Base-by-base conservation (phyloP, 2,797 vertebrate genomes). In the Sus cebifrons region DNA sequence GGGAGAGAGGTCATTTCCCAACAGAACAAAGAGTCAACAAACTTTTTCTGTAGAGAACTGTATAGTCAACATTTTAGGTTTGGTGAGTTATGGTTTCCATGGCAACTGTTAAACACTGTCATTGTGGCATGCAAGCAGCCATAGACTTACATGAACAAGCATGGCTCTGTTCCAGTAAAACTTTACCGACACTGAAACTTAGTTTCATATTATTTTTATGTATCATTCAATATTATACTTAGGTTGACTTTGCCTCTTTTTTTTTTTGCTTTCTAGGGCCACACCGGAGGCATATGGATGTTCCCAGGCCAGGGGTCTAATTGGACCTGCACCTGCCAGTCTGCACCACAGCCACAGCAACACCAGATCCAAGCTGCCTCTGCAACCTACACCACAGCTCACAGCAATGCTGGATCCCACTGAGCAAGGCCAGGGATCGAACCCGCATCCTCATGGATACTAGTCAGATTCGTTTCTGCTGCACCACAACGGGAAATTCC, bases 141-240 rank as follows among this genome's bases (percentile, higher is more conserved):
- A 40, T 5, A 82, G 15, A 74, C 20, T 11, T 87, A 49, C 36
- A 49, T 62, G 73, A 96, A 60, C 83, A n/a, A 83, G 7, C 36
- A 23, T 60, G 68, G 49, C 52, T 88, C 11, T 87, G 18, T 85
- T 89, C 52, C 92, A 83, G 8, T 83, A 93, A 83, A 91, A 89
- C 64, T 70, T 86, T 74, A 78, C 56, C 58, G 68, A 79, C 23
- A 58, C 12, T 62, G 16, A 94, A 93, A 89, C 88, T 93, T 93
- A 91, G 44, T 77, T 96, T 93, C 64, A 44, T 90, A 6, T 95
- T 40, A 73, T 88, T 92, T 94, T 89, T 29, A 67, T 65, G 44
- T n/a, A 65, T 86, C 62, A 32, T 64, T 25, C 91, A 89, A 36
- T 92, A 58, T 29, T 87, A 54, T 70, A 77, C 54, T 83, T 91